These are phyloP conservation scores for Masnerella sp. DNA, from an alignment of 2,888 invertebrate species.

Conservation along the genomic window DNA sequence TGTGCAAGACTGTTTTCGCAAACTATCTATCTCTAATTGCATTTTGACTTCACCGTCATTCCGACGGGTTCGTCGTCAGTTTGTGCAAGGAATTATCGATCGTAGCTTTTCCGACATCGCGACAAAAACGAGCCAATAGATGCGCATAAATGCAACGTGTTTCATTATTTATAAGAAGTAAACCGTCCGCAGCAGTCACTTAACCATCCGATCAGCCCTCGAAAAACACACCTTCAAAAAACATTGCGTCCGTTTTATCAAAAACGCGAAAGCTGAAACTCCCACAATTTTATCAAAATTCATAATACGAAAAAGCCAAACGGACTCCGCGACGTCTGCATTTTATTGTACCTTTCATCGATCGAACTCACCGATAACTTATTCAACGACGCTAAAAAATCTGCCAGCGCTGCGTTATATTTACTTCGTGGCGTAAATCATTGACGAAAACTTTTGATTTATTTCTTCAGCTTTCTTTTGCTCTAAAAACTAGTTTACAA, in stretches of 20 bases:
- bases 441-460: too few relatives aligned
- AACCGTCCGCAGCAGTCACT: constrained; percentile 48
- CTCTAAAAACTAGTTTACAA: too few relatives aligned
- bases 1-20: constrained; percentile 23
- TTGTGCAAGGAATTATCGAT: constrained; percentile 51
- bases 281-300: constrained; percentile 7
- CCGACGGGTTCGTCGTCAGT: constrained; percentile 8
- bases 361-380: too few relatives aligned
- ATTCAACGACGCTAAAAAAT: too few relatives aligned
- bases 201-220: constrained; percentile 26
- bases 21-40: constrained; percentile 34
- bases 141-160: constrained; percentile 46
- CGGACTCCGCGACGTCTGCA: constrained; percentile 5
- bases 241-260: neutral
- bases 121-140: constrained; percentile 55
- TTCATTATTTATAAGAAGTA: constrained; percentile 54
- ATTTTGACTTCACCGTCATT: constrained; percentile 19
- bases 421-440: too few relatives aligned
- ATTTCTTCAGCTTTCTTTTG: too few relatives aligned
- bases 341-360: constrained; percentile 13
- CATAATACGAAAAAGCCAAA: constrained; percentile 13
- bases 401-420: too few relatives aligned
- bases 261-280: neutral
- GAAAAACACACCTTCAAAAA: constrained; percentile 5
- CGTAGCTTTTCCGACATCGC: constrained; percentile 37